Conservation (phyloP, 2,113 vertebrate genomes). For the Bufo gargarizans region DNA sequence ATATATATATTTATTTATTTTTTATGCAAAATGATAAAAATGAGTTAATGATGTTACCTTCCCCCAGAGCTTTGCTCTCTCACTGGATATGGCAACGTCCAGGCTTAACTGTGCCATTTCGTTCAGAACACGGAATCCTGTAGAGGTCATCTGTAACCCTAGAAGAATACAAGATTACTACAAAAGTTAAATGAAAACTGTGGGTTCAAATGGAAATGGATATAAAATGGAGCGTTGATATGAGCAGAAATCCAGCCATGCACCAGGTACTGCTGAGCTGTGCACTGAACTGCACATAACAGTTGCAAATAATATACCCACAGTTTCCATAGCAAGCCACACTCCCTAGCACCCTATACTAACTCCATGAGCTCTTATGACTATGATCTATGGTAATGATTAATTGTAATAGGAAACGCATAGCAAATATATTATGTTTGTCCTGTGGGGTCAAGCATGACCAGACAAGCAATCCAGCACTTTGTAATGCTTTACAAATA, state of each 20-base stretch:
- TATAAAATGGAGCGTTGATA: background rate
- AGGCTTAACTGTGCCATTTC: accelerated
- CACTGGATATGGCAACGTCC: background rate
- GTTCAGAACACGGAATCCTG: background rate
- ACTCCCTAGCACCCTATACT: background rate
- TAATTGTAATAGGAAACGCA: slow-evolving; percentile 7
- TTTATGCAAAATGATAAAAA: background rate
- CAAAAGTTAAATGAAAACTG: background rate
- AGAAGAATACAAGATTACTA: background rate
- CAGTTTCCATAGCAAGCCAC: slow-evolving; percentile 39
- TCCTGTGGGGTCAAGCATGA: background rate
- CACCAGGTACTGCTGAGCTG: background rate
- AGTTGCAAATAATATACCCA: background rate
- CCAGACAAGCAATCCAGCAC: slow-evolving; percentile 29
- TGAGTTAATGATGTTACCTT: slow-evolving; percentile 12
- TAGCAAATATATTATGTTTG: slow-evolving; percentile 40
- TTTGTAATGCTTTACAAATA: background rate
- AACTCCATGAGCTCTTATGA: background rate
- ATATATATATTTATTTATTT: too few relatives aligned
- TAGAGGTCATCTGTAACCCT: background rate
- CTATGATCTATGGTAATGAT: slow-evolving; percentile 18
- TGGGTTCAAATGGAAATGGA: background rate
- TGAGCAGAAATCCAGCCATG: background rate
- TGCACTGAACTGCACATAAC: slow-evolving; percentile 4
- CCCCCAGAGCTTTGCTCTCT: slow-evolving; percentile 13